Percentiles rank a stretch among this genome's conserved stretches.
phyloP scores from a whole-genome alignment of 2,888 invertebrate genomes.

The Trachelus tabidus region DNA sequence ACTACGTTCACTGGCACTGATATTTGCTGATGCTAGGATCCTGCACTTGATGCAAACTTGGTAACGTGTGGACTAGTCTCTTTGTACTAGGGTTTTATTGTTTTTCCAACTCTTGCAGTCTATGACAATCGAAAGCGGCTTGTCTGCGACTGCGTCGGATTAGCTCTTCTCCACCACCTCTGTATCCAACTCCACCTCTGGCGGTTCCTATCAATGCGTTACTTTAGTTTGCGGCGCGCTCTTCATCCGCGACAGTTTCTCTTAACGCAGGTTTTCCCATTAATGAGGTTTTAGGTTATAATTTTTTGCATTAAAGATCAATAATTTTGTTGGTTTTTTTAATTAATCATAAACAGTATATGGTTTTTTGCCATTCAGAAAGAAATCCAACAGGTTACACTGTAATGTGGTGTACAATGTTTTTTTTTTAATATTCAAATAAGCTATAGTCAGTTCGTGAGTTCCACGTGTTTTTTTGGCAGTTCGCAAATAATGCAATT shows the following conservation, averaged over 20 bases:
- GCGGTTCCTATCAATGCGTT: neutral
- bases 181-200: neutral
- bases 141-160: neutral
- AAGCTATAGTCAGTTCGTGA: neutral
- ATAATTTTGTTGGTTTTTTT: neutral
- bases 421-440: neutral
- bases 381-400: no score
- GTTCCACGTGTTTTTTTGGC: no score
- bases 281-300: neutral
- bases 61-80: neutral
- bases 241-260: neutral
- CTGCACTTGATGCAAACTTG: neutral
- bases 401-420: no score
- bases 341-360: no score
- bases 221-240: neutral
- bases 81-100: neutral
- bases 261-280: neutral
- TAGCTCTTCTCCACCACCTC: neutral
- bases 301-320: neutral
- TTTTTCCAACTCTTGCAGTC: neutral
- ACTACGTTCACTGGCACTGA: neutral
- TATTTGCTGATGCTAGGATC: neutral
- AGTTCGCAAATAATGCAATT: no score
- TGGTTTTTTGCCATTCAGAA: no score
- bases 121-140: neutral